Evolutionary conservation across 2,888 invertebrate species (phyloP).

Genomic region (Orthosia gracilis): DNA sequence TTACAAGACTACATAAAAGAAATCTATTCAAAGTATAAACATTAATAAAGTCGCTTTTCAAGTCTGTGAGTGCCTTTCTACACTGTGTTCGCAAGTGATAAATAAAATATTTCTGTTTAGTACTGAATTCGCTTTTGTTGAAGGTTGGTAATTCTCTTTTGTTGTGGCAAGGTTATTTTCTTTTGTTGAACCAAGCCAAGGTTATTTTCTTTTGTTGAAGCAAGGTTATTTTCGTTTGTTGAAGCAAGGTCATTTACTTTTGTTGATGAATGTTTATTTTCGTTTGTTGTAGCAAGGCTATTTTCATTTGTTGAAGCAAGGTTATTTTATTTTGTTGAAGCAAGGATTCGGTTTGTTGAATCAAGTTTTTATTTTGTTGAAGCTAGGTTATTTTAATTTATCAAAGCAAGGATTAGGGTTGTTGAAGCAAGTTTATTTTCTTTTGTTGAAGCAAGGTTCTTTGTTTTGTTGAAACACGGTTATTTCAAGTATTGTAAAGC

Average conservation of each 20-base stretch:
- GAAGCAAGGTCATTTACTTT: no score
- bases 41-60: not conserved
- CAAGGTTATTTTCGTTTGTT: no score
- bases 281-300: no score
- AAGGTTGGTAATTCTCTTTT: not conserved
- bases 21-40: not conserved
- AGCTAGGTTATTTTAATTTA: no score
- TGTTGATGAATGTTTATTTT: no score
- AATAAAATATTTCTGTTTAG: not conserved
- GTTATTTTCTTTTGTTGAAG: no score
- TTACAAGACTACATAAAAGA: not conserved
- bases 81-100: not conserved
- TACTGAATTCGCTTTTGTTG: not conserved
- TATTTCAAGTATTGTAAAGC: not conserved
- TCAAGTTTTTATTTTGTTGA: not conserved
- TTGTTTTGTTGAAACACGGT: no score
- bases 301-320: no score
- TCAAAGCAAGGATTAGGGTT: not conserved
- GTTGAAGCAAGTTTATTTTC: not conserved
- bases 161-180: not conserved
- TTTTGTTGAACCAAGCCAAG: no score
- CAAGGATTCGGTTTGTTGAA: not conserved
- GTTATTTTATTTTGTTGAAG: no score
- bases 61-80: not conserved
- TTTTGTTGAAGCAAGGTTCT: no score